phyloP scores from a whole-genome alignment of 2,888 invertebrate species.

The Perdita meconis region DNA sequence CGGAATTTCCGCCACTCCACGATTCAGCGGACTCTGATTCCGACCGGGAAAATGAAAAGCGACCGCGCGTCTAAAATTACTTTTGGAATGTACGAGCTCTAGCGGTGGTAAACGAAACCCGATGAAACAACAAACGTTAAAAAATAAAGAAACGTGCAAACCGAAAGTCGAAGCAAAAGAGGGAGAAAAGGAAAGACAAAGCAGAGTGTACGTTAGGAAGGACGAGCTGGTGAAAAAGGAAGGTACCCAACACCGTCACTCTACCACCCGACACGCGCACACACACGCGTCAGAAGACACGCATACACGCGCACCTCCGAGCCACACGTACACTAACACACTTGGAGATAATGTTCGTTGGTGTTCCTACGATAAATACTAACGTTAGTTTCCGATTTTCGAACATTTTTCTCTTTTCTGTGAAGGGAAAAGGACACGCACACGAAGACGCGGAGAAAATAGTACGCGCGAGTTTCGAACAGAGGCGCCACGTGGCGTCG shows the following conservation, averaged over 20 bases:
- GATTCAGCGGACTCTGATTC: conserved; percentile 83
- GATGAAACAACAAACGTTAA: conserved; percentile 1
- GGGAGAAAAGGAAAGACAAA: not conserved
- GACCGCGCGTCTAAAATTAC: conserved; percentile 80
- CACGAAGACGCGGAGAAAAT: conserved; percentile 4
- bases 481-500: not conserved
- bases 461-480: not conserved
- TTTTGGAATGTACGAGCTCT: conserved; percentile 45
- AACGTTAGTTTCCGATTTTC: conserved; percentile 55
- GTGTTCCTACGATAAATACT: conserved; percentile 60
- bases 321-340: conserved; percentile 25
- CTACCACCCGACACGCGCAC: conserved; percentile 38
- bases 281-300: conserved; percentile 15
- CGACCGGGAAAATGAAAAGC: conserved; percentile 83
- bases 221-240: conserved; percentile 14
- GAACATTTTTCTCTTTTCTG: conserved; percentile 52
- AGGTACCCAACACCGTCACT: conserved; percentile 25
- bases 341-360: conserved; percentile 48
- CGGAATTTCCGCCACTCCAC: conserved; percentile 84
- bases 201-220: conserved; percentile 30
- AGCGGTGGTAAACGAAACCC: conserved; percentile 43
- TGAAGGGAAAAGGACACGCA: conserved; percentile 37
- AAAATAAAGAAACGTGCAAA: not conserved
- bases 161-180: not conserved
- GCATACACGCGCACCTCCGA: conserved; percentile 49